Conservation (phyloP, 2,888 invertebrate species). For the Aplocera efformata region DNA sequence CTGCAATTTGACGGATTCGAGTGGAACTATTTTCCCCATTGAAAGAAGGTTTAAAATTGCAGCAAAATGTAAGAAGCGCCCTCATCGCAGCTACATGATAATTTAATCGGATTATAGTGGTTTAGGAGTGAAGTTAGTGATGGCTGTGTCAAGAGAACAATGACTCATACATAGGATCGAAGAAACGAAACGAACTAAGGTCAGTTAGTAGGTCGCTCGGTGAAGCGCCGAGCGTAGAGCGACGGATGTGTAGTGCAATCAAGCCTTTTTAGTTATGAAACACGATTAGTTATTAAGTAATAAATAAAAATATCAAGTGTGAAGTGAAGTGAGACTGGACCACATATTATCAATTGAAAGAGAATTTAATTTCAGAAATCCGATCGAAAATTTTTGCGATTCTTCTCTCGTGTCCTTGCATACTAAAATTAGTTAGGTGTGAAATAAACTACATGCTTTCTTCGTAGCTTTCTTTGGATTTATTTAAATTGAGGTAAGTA, state of each 20-base stretch:
- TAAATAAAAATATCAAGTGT: constrained; percentile 29
- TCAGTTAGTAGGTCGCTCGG: constrained; percentile 51
- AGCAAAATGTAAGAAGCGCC: constrained; percentile 1
- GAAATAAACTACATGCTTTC: constrained; percentile 52
- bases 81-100: constrained; percentile 3
- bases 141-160: constrained; percentile 40
- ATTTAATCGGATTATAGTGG: constrained; percentile 12
- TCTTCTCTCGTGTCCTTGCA: constrained; percentile 44
- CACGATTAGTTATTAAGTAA: constrained; percentile 34
- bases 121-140: constrained; percentile 36
- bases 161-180: constrained; percentile 50
- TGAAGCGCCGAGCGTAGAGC: constrained; percentile 32
- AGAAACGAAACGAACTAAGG: constrained; percentile 32
- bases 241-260: constrained; percentile 40
- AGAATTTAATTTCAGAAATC: constrained; percentile 22
- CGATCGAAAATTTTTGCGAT: constrained; percentile 27
- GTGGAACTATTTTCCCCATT: constrained; percentile 5
- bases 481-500: constrained; percentile 50
- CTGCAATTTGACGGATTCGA: constrained; percentile 9
- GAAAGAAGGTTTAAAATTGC: constrained; percentile 20
- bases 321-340: constrained; percentile 53
- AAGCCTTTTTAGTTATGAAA: constrained; percentile 39
- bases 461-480: constrained; percentile 42
- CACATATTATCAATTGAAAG: constrained; percentile 30
- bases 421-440: constrained; percentile 50